Conservation (phyloP, 2,113 vertebrate species). For the Chascanopsetta lugubris region DNA sequence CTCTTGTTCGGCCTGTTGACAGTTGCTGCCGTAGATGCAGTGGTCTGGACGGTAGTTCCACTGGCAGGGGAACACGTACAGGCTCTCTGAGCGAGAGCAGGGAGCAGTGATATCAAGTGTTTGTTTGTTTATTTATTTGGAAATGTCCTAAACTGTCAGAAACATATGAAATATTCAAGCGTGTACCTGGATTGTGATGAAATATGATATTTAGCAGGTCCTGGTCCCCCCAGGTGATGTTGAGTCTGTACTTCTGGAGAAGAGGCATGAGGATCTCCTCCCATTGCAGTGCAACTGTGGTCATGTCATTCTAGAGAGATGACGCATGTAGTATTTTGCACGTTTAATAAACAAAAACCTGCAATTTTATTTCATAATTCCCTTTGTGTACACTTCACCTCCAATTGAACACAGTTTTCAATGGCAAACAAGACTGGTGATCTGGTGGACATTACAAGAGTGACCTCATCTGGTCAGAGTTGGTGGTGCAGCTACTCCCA, state of each 20-base stretch:
- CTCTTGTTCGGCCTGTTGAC: constrained; percentile 87
- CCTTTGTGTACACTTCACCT: not conserved
- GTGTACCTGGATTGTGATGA: constrained; percentile 92
- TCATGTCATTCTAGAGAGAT: constrained; percentile 92
- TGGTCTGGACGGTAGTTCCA: constrained; percentile 99
- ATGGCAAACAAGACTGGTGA: too few species aligned
- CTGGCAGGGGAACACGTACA: constrained; percentile 92
- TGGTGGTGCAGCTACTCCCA: constrained; percentile 21
- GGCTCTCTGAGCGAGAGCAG: constrained; percentile 83
- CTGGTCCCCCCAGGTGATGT: constrained; percentile 98
- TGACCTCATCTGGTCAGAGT: constrained; percentile 72
- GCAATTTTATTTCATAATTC: not conserved
- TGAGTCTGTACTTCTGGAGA: constrained; percentile 96
- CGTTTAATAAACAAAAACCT: not conserved
- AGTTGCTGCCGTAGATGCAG: constrained; percentile 98
- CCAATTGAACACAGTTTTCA: constrained; percentile 6
- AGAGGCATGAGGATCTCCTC: constrained; percentile 93
- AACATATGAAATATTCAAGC: not conserved
- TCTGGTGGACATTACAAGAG: constrained; percentile 55
- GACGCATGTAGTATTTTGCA: constrained; percentile 1
- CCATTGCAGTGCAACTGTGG: constrained; percentile 83
- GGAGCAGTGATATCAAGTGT: not conserved
- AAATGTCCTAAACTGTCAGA: not conserved
- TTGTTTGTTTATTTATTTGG: not conserved
- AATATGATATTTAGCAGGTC: constrained; percentile 98